Percentiles rank a stretch among this genome's conserved stretches.
These are phyloP conservation scores for Lipotes vexillifer DNA, from an alignment of 2,113 vertebrate species.

Conservation along the genomic window DNA sequence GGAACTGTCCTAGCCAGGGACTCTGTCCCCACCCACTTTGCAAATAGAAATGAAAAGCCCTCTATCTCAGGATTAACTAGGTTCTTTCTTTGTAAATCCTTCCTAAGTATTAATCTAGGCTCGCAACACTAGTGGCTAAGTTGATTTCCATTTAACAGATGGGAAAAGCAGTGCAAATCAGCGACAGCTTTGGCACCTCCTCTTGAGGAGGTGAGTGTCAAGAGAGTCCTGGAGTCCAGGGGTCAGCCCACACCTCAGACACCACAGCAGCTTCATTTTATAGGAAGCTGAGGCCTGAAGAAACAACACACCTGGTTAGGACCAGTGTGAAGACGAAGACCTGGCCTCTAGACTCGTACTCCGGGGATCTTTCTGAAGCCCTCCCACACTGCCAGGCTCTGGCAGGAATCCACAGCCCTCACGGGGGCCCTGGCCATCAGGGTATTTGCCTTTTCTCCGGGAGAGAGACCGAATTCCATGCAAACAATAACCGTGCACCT, in stretches of 20 bases:
- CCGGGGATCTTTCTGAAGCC: neutral
- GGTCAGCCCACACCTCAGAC: neutral
- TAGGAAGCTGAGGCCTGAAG: neutral
- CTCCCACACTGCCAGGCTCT: accelerated
- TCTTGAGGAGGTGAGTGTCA: neutral
- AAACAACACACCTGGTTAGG: accelerated
- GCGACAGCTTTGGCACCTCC: accelerated
- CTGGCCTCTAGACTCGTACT: neutral
- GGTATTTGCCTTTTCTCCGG: neutral
- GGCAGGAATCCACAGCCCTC: neutral
- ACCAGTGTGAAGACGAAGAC: neutral
- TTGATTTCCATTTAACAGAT: conserved; percentile 41
- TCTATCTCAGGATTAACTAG: conserved; percentile 36
- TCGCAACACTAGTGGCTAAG: neutral
- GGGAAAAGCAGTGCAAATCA: neutral
- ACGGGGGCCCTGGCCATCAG: accelerated
- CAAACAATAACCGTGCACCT: neutral
- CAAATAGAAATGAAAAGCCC: conserved; percentile 48
- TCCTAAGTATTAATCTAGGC: conserved; percentile 43
- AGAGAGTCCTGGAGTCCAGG: neutral
- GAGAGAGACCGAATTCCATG: neutral
- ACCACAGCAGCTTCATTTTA: neutral
- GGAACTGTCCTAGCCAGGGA: neutral
- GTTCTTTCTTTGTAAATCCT: conserved; percentile 48
- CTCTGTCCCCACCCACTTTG: neutral